Conservation (phyloP, 1,140 invertebrate genomes). For the Bombus superbus region DNA sequence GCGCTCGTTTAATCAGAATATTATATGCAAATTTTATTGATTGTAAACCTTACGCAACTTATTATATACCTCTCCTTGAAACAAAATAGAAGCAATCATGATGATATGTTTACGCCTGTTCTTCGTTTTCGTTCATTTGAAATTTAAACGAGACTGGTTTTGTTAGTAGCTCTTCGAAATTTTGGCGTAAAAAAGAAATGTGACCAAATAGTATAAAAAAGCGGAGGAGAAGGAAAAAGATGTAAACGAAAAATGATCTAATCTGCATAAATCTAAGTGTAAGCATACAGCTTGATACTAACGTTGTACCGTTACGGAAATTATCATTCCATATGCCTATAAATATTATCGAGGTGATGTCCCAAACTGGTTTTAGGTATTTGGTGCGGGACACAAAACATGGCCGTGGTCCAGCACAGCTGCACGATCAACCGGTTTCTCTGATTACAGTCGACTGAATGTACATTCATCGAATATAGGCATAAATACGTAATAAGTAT, state of each 20-base stretch:
- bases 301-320: slow-evolving; percentile 49
- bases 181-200: not conserved
- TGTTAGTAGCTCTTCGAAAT: not conserved
- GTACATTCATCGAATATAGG: not conserved
- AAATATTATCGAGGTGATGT: slow-evolving; percentile 63
- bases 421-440: slow-evolving; percentile 59
- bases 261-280: slow-evolving; percentile 13
- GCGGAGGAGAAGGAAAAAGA: not conserved
- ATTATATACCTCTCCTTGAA: not conserved
- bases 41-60: not conserved
- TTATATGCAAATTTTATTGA: not conserved
- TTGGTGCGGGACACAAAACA: slow-evolving; percentile 56
- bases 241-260: not conserved
- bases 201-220: not conserved
- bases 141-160: not conserved
- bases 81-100: not conserved
- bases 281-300: not conserved
- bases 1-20: not conserved
- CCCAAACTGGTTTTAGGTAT: slow-evolving; percentile 65
- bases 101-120: not conserved
- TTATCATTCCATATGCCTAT: slow-evolving; percentile 56
- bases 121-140: not conserved
- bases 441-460: slow-evolving; percentile 16
- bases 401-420: slow-evolving; percentile 41
- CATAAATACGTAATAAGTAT: slow-evolving; percentile 5